Evolutionary conservation across 2,797 vertebrate genomes (phyloP).

Genomic region (Rallus crepitans): DNA sequence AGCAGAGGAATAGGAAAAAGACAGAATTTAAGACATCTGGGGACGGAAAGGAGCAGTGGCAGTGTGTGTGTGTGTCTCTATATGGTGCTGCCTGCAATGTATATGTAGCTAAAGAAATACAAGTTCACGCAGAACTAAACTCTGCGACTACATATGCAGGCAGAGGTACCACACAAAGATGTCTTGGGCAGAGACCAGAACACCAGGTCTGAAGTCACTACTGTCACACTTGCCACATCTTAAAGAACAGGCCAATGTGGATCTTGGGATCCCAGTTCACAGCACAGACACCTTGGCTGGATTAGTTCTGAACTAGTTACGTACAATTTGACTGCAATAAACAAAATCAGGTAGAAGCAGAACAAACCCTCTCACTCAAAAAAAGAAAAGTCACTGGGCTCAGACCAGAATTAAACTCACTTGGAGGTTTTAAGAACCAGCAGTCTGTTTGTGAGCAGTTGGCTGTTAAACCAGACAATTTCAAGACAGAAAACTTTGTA

Average conservation of each 20-base stretch:
- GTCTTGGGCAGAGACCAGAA: not conserved
- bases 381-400: not conserved
- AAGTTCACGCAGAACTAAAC: not conserved
- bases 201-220: not conserved
- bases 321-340: not conserved
- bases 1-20: not conserved
- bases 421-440: not conserved
- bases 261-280: not conserved
- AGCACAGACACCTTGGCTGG: not conserved
- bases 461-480: not conserved
- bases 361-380: not conserved
- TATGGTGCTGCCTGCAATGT: not conserved
- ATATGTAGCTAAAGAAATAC: not conserved
- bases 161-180: not conserved
- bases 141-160: not conserved
- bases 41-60: not conserved
- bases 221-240: not conserved
- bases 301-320: not conserved
- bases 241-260: rapidly evolving
- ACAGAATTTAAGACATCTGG: not conserved
- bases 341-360: not conserved
- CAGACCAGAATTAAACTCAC: not conserved
- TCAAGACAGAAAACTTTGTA: not conserved
- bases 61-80: not conserved
- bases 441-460: not conserved